phyloP scores from a whole-genome alignment of 2,888 invertebrate genomes.

The Dichetophora obliterata region DNA sequence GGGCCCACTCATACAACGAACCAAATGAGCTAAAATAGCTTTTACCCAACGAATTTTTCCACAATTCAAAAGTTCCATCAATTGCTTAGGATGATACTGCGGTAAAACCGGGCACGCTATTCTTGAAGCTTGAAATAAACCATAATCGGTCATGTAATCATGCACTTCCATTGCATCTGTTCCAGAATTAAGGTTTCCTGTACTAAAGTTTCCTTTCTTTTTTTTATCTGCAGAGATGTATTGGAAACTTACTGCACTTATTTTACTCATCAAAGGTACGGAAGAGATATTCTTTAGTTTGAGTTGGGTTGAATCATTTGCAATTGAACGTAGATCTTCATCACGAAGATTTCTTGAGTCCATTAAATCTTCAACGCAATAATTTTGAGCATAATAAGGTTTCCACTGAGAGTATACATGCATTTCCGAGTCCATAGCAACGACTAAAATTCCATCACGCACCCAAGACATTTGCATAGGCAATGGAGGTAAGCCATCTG shows the following conservation, averaged over 20 bases:
- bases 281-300: constrained; percentile 81
- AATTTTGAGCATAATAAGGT: constrained; percentile 70
- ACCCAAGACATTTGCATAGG: constrained; percentile 99
- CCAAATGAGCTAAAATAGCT: constrained; percentile 96
- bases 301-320: constrained; percentile 77
- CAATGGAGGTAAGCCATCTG: constrained; percentile 94
- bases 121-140: constrained; percentile 95
- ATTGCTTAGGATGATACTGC: constrained; percentile 98
- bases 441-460: constrained; percentile 95
- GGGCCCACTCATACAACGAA: constrained; percentile 81
- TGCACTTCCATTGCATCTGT: constrained; percentile 61
- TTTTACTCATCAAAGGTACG: constrained; percentile 84
- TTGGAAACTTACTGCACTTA: constrained; percentile 87
- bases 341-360: constrained; percentile 81
- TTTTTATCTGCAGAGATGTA: constrained; percentile 81
- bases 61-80: constrained; percentile 98
- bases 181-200: constrained; percentile 55
- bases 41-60: constrained; percentile 98
- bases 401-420: constrained; percentile 99
- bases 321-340: constrained; percentile 77
- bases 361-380: constrained; percentile 78
- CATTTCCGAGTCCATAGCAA: constrained; percentile 99
- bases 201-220: constrained; percentile 71
- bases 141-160: constrained; percentile 93
- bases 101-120: constrained; percentile 98